Conservation (phyloP, 2,113 vertebrate species). For the Neofelis nebulosa region DNA sequence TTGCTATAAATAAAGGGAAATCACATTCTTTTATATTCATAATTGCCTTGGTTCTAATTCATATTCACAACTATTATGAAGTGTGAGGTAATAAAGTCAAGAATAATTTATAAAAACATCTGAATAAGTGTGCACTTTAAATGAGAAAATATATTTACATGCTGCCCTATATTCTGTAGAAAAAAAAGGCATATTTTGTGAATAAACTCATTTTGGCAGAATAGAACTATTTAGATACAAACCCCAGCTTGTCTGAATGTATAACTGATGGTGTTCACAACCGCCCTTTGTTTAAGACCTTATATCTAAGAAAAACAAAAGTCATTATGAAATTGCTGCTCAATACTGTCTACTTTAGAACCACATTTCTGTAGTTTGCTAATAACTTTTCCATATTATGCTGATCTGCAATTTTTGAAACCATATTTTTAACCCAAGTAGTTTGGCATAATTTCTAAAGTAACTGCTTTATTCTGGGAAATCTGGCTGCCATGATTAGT, state of each 20-base stretch:
- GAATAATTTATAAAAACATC: background rate
- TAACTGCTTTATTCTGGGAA: constrained; percentile 64
- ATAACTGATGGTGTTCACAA: background rate
- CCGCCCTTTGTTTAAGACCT: background rate
- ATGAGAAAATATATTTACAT: background rate
- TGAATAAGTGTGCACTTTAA: background rate
- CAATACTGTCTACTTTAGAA: background rate
- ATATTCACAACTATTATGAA: background rate
- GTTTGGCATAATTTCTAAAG: constrained; percentile 57
- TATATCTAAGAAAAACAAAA: background rate
- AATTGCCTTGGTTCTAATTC: background rate
- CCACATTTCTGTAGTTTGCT: constrained; percentile 15
- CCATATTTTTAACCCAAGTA: background rate
- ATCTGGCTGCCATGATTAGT: constrained; percentile 59
- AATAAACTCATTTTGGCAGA: background rate
- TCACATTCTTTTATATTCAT: background rate
- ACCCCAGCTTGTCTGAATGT: background rate
- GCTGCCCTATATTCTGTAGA: background rate
- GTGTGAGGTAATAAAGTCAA: background rate
- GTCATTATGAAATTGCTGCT: background rate
- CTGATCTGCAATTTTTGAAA: constrained; percentile 53
- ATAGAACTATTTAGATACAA: background rate
- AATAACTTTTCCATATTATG: constrained; percentile 43
- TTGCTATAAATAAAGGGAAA: background rate
- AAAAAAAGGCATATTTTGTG: background rate